phyloP scores from a whole-genome alignment of 1,140 invertebrate genomes.

The Aethina tumida region DNA sequence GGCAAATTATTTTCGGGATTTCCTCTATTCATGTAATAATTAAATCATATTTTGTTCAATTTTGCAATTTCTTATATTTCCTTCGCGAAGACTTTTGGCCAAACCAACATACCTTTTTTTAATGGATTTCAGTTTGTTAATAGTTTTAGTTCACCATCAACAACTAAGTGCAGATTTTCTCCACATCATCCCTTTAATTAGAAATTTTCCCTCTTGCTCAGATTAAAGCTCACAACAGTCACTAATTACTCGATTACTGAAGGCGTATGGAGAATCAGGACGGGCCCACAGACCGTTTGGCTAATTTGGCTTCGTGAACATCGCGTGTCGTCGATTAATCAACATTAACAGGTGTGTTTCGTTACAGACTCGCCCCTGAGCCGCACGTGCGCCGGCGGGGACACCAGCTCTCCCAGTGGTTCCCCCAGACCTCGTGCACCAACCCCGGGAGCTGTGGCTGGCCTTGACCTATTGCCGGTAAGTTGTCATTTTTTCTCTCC shows the following conservation, averaged over 20 bases:
- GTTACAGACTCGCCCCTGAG: slow-evolving; percentile 31
- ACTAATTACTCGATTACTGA: neutral
- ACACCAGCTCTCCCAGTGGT: slow-evolving; percentile 32
- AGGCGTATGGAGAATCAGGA: neutral
- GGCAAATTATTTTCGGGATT: no score
- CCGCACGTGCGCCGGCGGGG: slow-evolving; percentile 18
- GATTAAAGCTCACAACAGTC: no score
- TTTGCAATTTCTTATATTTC: no score
- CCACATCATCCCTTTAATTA: no score
- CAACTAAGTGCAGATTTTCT: no score
- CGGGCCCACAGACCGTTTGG: neutral
- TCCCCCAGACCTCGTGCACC: slow-evolving; percentile 35
- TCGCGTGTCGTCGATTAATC: neutral
- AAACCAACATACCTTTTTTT: neutral
- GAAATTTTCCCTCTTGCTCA: no score
- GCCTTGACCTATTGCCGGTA: slow-evolving; percentile 33
- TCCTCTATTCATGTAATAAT: no score
- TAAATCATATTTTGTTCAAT: no score
- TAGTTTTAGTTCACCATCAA: no score
- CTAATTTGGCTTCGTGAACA: slow-evolving; percentile 4
- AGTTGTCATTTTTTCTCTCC: slow-evolving; percentile 23
- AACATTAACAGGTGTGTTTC: slow-evolving; percentile 7
- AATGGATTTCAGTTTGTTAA: neutral
- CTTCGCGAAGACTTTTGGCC: neutral
- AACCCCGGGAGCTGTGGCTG: slow-evolving; percentile 30